Conservation (phyloP, 2,797 vertebrate genomes). For the Gymnothorax reevesii region DNA sequence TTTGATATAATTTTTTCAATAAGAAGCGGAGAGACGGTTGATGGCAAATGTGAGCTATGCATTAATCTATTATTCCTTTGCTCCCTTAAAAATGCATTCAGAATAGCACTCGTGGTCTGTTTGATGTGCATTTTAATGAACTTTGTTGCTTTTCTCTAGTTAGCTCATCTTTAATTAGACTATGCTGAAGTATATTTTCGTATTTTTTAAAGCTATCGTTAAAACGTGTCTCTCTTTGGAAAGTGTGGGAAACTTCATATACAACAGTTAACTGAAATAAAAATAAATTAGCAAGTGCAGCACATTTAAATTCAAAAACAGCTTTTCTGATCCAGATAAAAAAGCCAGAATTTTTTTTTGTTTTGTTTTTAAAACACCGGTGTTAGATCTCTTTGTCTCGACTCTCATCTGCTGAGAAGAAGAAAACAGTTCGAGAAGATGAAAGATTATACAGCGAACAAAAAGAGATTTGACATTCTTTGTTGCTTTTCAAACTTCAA, state of each 20-base stretch:
- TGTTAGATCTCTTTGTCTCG: constrained; percentile 47
- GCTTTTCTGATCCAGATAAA: constrained; percentile 65
- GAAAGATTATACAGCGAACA: constrained; percentile 76
- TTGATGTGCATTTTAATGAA: constrained; percentile 69
- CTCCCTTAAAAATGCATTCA: constrained; percentile 57
- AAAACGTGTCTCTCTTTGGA: constrained; percentile 30
- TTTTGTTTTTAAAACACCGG: constrained; percentile 56
- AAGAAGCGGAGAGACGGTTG: constrained; percentile 49
- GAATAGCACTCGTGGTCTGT: constrained; percentile 59
- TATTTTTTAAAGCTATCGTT: constrained; percentile 62
- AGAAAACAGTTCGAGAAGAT: constrained; percentile 59
- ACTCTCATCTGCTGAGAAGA: constrained; percentile 44
- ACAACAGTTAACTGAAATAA: constrained; percentile 46
- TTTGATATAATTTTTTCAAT: constrained; percentile 56
- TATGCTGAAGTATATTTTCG: constrained; percentile 58
- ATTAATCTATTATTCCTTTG: constrained; percentile 63
- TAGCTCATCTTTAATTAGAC: constrained; percentile 73
- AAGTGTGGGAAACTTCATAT: constrained; percentile 63
- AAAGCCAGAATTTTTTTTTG: constrained; percentile 69
- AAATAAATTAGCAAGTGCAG: constrained; percentile 64
- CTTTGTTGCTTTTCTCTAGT: constrained; percentile 69
- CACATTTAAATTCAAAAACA: constrained; percentile 61
- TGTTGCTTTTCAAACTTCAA: constrained; percentile 94
- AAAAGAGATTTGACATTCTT: constrained; percentile 92
- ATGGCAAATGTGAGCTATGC: constrained; percentile 45